Evolutionary conservation across 1,140 invertebrate genomes (phyloP).

Genomic region (Camponotus vicinus): DNA sequence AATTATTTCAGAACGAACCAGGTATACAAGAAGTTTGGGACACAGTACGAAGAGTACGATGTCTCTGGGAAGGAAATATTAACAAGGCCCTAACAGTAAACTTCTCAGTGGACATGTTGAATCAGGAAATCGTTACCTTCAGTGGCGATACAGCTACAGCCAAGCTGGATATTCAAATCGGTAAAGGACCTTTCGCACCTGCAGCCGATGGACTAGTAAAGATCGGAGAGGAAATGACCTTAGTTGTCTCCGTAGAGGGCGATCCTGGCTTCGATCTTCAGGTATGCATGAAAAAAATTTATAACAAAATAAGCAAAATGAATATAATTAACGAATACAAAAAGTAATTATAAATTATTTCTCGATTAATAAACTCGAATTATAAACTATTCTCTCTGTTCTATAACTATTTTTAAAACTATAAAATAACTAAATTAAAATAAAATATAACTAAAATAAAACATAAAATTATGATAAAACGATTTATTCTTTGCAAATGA

Average conservation of each 20-base stretch:
- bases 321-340: not conserved
- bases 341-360: not conserved
- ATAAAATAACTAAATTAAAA: not conserved
- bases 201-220: constrained; percentile 92
- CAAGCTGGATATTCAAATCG: constrained; percentile 92
- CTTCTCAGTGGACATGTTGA: constrained; percentile 92
- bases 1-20: constrained; percentile 88
- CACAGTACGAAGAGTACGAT: constrained; percentile 91
- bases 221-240: constrained; percentile 93
- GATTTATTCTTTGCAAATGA: not conserved
- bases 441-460: too few relatives aligned
- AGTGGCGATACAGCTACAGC: constrained; percentile 94
- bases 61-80: constrained; percentile 93
- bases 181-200: constrained; percentile 92
- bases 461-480: not conserved
- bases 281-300: constrained; percentile 65
- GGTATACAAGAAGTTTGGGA: constrained; percentile 95
- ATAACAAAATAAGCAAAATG: not conserved
- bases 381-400: not conserved
- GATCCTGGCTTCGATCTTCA: constrained; percentile 93
- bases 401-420: not conserved
- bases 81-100: constrained; percentile 91
- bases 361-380: too few relatives aligned
- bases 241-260: constrained; percentile 93
- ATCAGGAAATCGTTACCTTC: constrained; percentile 93